These are phyloP conservation scores for Falco columbarius DNA, from an alignment of 2,797 vertebrate genomes.

Conservation along the genomic window DNA sequence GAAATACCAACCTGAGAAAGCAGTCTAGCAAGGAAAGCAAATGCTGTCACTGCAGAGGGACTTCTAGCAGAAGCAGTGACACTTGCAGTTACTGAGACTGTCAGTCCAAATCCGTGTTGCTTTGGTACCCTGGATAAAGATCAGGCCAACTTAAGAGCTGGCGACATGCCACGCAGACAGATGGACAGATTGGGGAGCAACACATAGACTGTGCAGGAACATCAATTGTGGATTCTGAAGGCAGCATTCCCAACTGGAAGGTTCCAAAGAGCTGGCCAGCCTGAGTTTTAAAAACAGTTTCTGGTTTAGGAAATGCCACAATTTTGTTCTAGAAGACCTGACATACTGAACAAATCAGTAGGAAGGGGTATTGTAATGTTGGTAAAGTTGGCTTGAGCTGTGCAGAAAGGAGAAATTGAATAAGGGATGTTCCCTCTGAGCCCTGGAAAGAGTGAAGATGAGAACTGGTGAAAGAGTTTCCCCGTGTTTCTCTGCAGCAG, in stretches of 20 bases:
- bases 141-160: background rate
- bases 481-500: background rate
- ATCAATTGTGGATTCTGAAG: background rate
- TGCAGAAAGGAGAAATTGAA: background rate
- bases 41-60: background rate
- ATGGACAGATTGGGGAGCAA: background rate
- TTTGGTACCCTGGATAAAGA: background rate
- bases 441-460: background rate
- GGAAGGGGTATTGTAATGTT: background rate
- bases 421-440: background rate
- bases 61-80: constrained; percentile 2
- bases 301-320: background rate
- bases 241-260: background rate
- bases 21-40: background rate
- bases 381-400: background rate
- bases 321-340: background rate
- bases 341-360: rapidly evolving
- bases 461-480: background rate
- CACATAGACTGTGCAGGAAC: background rate
- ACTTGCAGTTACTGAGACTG: constrained; percentile 7
- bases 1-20: background rate
- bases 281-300: constrained; percentile 10
- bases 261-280: constrained; percentile 21
- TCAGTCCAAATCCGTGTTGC: background rate
- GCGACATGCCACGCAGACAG: background rate